Percentiles rank a stretch among this genome's conserved stretches.
Conservation (phyloP, 2,888 invertebrate genomes). For the Drosophila suboccidentalis region DNA sequence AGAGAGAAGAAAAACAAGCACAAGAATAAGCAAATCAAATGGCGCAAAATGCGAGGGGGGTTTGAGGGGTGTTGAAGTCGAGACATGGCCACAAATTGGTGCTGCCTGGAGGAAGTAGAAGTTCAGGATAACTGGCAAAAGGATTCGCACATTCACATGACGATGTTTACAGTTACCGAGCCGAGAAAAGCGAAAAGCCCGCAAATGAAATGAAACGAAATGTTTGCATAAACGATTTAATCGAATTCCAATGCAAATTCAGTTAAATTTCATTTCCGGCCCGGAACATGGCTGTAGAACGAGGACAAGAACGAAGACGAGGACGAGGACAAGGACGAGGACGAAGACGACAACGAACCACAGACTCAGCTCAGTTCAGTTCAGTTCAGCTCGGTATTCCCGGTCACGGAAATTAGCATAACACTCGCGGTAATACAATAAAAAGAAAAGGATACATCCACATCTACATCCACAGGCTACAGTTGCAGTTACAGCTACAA, state of each 20-base stretch:
- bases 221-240: constrained; percentile 85
- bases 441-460: constrained; percentile 74
- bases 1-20: constrained; percentile 8
- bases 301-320: constrained; percentile 6
- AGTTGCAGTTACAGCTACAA: constrained; percentile 41
- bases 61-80: constrained; percentile 9
- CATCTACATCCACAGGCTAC: constrained; percentile 41
- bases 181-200: constrained; percentile 70
- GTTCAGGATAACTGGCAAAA: constrained; percentile 33
- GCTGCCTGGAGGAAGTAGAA: constrained; percentile 2
- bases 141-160: constrained; percentile 69
- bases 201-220: constrained; percentile 82
- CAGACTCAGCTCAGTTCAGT: constrained; percentile 22
- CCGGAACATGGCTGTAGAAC: constrained; percentile 17
- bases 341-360: constrained; percentile 31
- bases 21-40: constrained; percentile 37
- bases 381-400: constrained; percentile 36
- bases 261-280: constrained; percentile 84
- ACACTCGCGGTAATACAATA: constrained; percentile 83
- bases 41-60: not conserved
- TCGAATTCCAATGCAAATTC: constrained; percentile 85
- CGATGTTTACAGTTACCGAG: constrained; percentile 51
- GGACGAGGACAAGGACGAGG: constrained; percentile 7
- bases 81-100: constrained; percentile 46
- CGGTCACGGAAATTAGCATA: constrained; percentile 82